Conservation (phyloP, 2,888 invertebrate species). For the Diaprepes abbreviatus region DNA sequence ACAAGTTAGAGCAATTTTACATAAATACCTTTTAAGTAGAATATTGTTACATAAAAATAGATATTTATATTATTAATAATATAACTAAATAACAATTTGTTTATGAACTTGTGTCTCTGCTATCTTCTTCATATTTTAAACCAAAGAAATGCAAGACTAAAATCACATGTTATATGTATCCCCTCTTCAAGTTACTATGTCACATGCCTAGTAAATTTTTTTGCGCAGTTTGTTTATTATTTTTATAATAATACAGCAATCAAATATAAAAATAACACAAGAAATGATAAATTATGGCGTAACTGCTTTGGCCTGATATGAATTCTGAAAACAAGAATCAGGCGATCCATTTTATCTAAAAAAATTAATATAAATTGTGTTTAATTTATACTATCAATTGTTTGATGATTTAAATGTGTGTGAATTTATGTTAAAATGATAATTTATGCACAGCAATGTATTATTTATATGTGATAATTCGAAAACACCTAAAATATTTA, state of each 20-base stretch:
- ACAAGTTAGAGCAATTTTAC: no score
- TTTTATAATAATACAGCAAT: background rate
- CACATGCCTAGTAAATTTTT: background rate
- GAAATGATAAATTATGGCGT: conserved; percentile 1
- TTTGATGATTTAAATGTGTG: background rate
- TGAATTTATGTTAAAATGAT: background rate
- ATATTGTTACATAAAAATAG: no score
- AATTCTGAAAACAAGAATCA: conserved; percentile 12
- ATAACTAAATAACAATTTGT: no score
- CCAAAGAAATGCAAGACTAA: no score
- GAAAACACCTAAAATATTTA: background rate
- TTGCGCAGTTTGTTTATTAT: background rate
- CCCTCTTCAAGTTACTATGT: no score
- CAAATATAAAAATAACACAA: background rate
- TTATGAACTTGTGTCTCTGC: no score
- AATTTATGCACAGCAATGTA: background rate
- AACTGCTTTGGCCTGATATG: background rate
- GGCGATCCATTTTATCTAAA: conserved; percentile 3
- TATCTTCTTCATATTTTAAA: no score
- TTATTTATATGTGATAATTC: background rate
- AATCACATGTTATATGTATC: no score
- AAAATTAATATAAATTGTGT: conserved; percentile 3
- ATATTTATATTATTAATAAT: no score
- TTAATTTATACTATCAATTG: background rate
- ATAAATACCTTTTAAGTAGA: no score